A percentile compares a stretch with the other conserved stretches of the same genome.
phyloP scores from a whole-genome alignment of 1,140 invertebrate species.

The Leptinotarsa defecta region DNA sequence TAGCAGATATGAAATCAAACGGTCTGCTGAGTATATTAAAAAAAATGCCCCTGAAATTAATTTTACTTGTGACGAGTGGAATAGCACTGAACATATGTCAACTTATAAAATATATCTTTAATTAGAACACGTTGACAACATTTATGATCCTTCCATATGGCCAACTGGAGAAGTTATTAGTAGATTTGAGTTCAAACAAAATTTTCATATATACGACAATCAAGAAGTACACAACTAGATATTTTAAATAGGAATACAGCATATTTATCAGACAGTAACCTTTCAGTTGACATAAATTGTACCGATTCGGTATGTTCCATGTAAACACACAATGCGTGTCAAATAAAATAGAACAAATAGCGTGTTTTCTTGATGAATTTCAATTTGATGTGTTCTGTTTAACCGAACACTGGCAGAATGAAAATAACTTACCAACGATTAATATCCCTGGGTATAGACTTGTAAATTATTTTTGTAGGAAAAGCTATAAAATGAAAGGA shows the following conservation, averaged over 20 bases:
- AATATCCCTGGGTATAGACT: neutral
- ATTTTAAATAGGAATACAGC: no score
- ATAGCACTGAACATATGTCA: neutral
- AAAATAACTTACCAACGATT: neutral
- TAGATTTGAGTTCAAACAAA: neutral
- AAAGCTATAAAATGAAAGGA: neutral
- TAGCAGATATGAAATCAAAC: neutral
- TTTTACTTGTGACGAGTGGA: conserved; percentile 1
- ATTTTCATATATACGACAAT: neutral
- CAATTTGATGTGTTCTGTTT: conserved; percentile 1
- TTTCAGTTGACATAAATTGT: no score
- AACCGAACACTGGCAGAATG: neutral
- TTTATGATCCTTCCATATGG: neutral
- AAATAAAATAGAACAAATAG: conserved; percentile 11
- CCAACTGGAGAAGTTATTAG: neutral
- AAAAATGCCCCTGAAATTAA: neutral
- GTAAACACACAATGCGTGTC: neutral
- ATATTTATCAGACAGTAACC: no score
- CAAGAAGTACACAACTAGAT: neutral
- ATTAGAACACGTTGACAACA: neutral
- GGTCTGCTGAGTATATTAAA: neutral
- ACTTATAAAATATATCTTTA: neutral
- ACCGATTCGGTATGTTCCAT: neutral
- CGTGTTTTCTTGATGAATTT: conserved; percentile 5
- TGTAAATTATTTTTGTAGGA: neutral